Evolutionary conservation across 30 jellyfish, hydroid and myxozoan genomes (phyloP).

Genomic region (Pseudorhiza aurosa): DNA sequence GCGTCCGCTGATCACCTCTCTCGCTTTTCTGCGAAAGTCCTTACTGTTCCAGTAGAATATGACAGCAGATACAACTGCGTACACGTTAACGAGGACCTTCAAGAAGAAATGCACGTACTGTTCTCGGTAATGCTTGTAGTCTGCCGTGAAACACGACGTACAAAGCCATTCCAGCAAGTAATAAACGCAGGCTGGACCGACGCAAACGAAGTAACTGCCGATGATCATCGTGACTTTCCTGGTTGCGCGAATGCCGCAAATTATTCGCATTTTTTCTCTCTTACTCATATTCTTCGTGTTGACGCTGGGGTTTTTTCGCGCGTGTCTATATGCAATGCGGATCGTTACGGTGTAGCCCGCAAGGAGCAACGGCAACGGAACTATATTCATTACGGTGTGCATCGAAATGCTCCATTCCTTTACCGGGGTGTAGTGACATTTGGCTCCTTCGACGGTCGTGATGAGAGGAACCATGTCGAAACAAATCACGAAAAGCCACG

Average conservation of each 20-base stretch:
- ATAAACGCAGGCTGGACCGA: conserved; percentile 77
- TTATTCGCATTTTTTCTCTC: conserved; percentile 21
- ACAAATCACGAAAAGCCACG: conserved; percentile 63
- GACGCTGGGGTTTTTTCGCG: conserved; percentile 5
- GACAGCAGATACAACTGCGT: conserved; percentile 79
- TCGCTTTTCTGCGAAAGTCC: conserved; percentile 45
- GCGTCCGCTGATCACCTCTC: conserved; percentile 42
- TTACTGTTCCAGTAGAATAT: conserved; percentile 79
- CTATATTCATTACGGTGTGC: conserved; percentile 60
- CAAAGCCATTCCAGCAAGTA: conserved; percentile 78
- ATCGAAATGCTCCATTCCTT: conserved; percentile 77
- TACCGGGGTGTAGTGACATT: conserved; percentile 63
- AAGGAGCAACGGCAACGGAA: conserved; percentile 72
- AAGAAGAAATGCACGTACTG: conserved; percentile 66
- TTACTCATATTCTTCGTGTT: conserved; percentile 12
- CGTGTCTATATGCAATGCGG: conserved; percentile 70
- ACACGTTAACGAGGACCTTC: conserved; percentile 59
- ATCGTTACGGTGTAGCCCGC: conserved; percentile 58
- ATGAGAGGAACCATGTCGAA: conserved; percentile 73
- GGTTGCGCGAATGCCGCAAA: conserved; percentile 78
- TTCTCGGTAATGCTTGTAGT: conserved; percentile 31
- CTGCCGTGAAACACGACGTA: conserved; percentile 40
- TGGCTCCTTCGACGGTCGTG: conserved; percentile 1
- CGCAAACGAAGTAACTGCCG: conserved; percentile 75
- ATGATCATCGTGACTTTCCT: conserved; percentile 60